Evolutionary conservation across 2,888 invertebrate genomes (phyloP), one percentile per base, ranked within the genome.

Genomic region (Diaphora mendica): DNA sequence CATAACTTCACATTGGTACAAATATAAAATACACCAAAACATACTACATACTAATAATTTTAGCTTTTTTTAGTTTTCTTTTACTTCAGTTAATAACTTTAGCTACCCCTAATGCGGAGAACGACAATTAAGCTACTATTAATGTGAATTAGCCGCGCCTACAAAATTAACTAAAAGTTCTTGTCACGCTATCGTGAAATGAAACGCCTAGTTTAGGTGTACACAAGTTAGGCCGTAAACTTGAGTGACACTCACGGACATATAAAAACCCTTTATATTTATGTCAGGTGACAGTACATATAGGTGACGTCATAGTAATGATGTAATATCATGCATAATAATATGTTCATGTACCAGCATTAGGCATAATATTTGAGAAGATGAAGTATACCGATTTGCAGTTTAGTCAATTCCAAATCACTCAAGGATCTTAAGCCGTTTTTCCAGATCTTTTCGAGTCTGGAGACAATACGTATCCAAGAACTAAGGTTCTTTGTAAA

Each of bases 111-210:
- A 62, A 62, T 62, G 33, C 35, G 33, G 26, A 17, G 30, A 64
- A 33, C 39, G 42, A 15, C 68, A 66, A 68, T 67, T 70, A 70
- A 67, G 64, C 39, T 35, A 59, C 75, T 77, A 74, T 83, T 79
- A 74, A 74, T 71, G 65, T 73, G 75, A 81, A 83, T 81, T 83
- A 82, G 69, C 77, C 82, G 69, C 81, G 75, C 84, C 83, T 82
- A 33, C 74, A 75, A 79, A 86, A 85, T 86, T 81, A 78, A 76
- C 77, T 85, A 85, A 86, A 74, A 79, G 82, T 78, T 78, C 72
- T 71, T 67, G 85, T 81, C 86, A 86, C 86, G 87, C 81, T 33
- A 82, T 69, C 68, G 48, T 65, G 30, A 44, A 66, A 69, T 44
- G 62, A 69, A 68, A 42, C 20, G 23, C 44, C 62, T 30, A 59